Conservation (phyloP, 2,113 vertebrate species). For the Neogobius melanostomus region DNA sequence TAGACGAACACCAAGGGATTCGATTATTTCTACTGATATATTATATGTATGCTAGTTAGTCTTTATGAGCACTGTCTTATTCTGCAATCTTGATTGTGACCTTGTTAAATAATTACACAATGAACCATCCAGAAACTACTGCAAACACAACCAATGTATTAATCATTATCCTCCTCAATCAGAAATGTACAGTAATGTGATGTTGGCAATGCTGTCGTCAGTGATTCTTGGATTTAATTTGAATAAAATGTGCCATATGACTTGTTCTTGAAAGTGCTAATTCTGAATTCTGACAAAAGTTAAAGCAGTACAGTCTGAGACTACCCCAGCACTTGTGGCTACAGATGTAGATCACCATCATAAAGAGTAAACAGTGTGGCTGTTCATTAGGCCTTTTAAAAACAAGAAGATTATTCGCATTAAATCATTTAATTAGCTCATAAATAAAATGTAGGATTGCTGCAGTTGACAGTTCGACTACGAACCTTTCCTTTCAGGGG, state of each 20-base stretch:
- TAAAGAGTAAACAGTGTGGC: no score
- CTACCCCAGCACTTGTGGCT: no score
- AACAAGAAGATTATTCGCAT: no score
- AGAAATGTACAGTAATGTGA: conserved; percentile 28
- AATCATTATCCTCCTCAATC: conserved; percentile 53
- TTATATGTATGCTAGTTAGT: conserved; percentile 23
- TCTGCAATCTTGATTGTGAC: conserved; percentile 38
- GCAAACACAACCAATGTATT: conserved; percentile 35
- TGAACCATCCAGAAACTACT: conserved; percentile 29
- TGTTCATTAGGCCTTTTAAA: no score
- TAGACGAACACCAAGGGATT: conserved; percentile 26
- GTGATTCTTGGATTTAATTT: conserved; percentile 65
- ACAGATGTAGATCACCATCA: no score
- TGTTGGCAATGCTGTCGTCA: conserved; percentile 45
- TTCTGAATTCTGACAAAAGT: no score
- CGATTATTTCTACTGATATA: conserved; percentile 5
- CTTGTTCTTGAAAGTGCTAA: conserved; percentile 4
- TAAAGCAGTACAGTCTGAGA: no score
- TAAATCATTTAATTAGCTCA: neutral
- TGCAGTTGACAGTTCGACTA: conserved; percentile 1
- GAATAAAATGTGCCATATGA: conserved; percentile 77
- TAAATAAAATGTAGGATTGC: neutral
- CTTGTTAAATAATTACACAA: conserved; percentile 33
- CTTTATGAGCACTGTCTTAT: conserved; percentile 14
- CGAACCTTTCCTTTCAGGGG: conserved; percentile 36